A percentile compares a stretch with the other conserved stretches of the same genome.
Conservation (phyloP, 2,797 vertebrate species). For the Alectoris magna region DNA sequence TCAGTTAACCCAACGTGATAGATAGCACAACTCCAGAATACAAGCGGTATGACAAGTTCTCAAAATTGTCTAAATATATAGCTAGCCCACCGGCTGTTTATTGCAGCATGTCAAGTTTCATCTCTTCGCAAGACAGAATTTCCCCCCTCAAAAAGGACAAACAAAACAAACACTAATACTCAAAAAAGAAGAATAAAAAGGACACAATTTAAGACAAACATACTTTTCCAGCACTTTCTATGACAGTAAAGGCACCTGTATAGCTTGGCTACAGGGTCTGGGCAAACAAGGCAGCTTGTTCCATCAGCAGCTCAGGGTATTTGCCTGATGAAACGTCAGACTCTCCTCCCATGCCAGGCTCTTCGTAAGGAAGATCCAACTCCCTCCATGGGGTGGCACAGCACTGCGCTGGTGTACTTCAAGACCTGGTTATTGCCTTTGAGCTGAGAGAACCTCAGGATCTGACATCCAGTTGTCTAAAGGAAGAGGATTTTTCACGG, state of each 20-base stretch:
- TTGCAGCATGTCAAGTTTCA: slow-evolving; percentile 31
- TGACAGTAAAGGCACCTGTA: neutral
- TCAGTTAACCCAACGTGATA: neutral
- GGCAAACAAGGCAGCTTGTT: neutral
- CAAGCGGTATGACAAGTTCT: neutral
- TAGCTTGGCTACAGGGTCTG: neutral
- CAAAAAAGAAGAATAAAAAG: neutral
- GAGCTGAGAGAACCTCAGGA: neutral
- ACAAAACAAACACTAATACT: neutral
- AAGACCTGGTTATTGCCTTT: neutral
- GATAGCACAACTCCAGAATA: neutral
- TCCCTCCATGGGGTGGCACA: neutral
- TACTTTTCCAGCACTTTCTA: neutral
- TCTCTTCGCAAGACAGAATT: neutral
- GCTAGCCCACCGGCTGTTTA: neutral
- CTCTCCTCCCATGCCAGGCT: neutral
- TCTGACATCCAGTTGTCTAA: neutral
- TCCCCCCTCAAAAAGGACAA: neutral
- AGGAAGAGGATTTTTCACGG: neutral
- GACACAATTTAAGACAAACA: neutral
- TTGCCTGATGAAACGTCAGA: neutral
- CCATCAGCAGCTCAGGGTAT: neutral
- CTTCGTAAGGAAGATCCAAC: neutral
- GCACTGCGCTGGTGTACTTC: fast-evolving
- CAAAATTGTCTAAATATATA: slow-evolving; percentile 24